These are phyloP conservation scores for Trididemnum clinides DNA, from an alignment of 23 tunicate species.

Conservation along the genomic window DNA sequence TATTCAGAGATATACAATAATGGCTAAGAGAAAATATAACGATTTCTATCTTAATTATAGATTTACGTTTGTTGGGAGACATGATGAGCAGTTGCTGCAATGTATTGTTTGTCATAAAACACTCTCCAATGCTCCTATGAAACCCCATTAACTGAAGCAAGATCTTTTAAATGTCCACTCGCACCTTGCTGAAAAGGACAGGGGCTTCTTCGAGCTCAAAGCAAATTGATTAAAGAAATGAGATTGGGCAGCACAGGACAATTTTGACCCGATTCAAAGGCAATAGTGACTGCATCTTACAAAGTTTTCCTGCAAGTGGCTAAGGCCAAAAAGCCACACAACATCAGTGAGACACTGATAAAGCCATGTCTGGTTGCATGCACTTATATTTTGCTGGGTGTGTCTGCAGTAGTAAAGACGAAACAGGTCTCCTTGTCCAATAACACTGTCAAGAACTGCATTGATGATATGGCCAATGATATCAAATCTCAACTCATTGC, in stretches of 20 bases:
- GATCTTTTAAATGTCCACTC: slow-evolving; percentile 30
- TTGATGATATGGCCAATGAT: slow-evolving; percentile 50
- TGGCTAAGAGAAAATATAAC: neutral
- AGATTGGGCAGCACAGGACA: slow-evolving; percentile 35
- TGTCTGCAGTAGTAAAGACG: slow-evolving; percentile 7
- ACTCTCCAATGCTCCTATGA: slow-evolving; percentile 9
- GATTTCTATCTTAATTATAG: slow-evolving; percentile 10
- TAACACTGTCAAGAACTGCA: slow-evolving; percentile 19
- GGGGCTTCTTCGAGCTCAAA: slow-evolving; percentile 56
- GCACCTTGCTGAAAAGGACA: slow-evolving; percentile 18
- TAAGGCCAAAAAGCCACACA: slow-evolving; percentile 38
- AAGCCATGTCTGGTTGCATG: slow-evolving; percentile 37
- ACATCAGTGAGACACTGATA: slow-evolving; percentile 38
- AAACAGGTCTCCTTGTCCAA: slow-evolving; percentile 55
- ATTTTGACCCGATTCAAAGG: slow-evolving; percentile 32
- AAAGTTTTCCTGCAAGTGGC: slow-evolving; percentile 14
- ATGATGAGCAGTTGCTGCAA: slow-evolving; percentile 14
- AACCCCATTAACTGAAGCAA: slow-evolving; percentile 37
- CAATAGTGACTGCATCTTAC: slow-evolving; percentile 32
- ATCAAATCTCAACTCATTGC: slow-evolving; percentile 49
- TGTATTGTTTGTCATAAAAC: slow-evolving; percentile 19
- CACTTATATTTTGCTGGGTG: slow-evolving; percentile 48
- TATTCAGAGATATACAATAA: neutral
- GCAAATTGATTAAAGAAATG: slow-evolving; percentile 43
- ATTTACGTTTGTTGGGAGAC: slow-evolving; percentile 4